Conservation (phyloP, 2,888 invertebrate species). For the Agrilus cyanescens region DNA sequence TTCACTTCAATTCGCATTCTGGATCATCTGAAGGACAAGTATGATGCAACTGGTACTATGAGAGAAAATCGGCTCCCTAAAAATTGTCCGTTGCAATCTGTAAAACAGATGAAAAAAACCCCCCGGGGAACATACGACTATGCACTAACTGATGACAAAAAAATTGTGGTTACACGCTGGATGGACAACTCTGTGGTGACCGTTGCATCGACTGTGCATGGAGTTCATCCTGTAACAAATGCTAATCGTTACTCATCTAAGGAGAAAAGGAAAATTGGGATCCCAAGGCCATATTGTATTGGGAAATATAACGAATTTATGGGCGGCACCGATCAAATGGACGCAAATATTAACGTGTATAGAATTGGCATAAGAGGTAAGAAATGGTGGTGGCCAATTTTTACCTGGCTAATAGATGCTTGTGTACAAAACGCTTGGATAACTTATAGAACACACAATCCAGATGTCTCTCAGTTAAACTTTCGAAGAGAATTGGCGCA, state of each 20-base stretch:
- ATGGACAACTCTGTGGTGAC: conserved; percentile 14
- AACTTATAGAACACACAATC: no score
- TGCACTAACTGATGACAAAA: conserved; percentile 2
- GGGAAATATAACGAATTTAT: conserved; percentile 11
- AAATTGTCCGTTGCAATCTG: neutral
- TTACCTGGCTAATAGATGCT: conserved; percentile 15
- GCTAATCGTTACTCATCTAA: conserved; percentile 11
- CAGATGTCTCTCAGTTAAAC: neutral
- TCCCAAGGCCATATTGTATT: conserved; percentile 9
- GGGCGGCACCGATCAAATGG: conserved; percentile 14
- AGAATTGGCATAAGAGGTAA: conserved; percentile 19
- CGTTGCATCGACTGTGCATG: conserved; percentile 8
- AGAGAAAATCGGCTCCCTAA: neutral
- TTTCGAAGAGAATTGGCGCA: neutral
- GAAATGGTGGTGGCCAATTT: conserved; percentile 19
- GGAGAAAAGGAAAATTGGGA: conserved; percentile 13
- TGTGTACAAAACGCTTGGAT: no score
- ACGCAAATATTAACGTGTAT: conserved; percentile 16
- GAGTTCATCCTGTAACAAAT: conserved; percentile 6
- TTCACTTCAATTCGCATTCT: neutral
- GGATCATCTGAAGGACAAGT: neutral
- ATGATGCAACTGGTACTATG: neutral
- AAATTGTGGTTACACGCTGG: conserved; percentile 8
- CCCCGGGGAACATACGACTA: conserved; percentile 7
- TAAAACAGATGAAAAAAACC: conserved; percentile 9